Base-by-base conservation (phyloP, 2,888 invertebrate genomes). In the Eurois occulta region DNA sequence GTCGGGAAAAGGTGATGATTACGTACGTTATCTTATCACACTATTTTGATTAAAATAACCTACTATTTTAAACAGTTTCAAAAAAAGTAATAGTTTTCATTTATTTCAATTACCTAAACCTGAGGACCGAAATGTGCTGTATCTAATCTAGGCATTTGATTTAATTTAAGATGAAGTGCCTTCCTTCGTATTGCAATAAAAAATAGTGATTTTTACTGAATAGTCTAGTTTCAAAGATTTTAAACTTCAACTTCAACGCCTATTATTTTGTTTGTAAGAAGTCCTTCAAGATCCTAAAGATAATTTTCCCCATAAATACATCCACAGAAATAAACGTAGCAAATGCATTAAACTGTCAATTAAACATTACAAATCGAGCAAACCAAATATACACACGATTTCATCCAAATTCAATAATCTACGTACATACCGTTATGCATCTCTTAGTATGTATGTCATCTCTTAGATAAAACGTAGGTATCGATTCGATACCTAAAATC, bases 391-490 rank as follows among this genome's bases (percentile, higher is more conserved):
- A 72, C 55, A 80, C 28, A 5, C 2, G 24, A 72, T 68, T 65
- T 64, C 62, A 68, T 38, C 38, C 32, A 16, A 5, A 46, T 46
- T 46, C 38, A 66, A 58, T 46, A 41, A 64, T 28, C 7, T 64
- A 62, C 16, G 13, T 43, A 62, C 16, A 24, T 64, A n/a, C 41
- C 18, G 48, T 55, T 58, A 72, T 67, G 11, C 38, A 77, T 38
- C 21, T 41, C 35, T 46, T 38, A 55, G 18, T 67, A 73, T 46
- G 21, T 55, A 76, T 80, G 79, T 79, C 55, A 79, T 81, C 77
- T 84, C 73, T 48, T 73, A 82, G 64, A 84, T 80, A 79, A 86
- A 88, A 75, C 52, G 55, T 76, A n/a, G 28, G 28, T 6, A 84
- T 87, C 70, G 74, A 62, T 72, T 80, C 71, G 71, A 62, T 21